Evolutionary conservation across 2,888 invertebrate genomes (phyloP).

Genomic region (Danaus chrysippus): DNA sequence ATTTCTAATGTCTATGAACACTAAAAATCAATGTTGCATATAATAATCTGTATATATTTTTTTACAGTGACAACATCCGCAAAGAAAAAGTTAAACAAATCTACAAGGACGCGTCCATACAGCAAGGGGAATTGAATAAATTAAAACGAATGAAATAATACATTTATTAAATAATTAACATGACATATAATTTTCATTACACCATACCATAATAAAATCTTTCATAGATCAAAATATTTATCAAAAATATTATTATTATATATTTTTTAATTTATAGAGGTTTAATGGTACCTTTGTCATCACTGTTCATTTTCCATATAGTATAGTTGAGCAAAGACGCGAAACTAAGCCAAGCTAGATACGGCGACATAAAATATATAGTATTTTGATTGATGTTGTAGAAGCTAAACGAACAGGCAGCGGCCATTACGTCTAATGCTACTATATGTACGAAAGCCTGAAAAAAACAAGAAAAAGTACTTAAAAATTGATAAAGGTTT

Average conservation of each 20-base stretch:
- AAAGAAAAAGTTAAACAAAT: slow-evolving; percentile 91
- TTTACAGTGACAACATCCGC: slow-evolving; percentile 87
- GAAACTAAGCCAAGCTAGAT: slow-evolving; percentile 85
- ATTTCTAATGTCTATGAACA: no score
- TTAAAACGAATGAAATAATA: slow-evolving; percentile 79
- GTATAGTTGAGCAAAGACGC: slow-evolving; percentile 84
- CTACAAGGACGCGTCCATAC: slow-evolving; percentile 87
- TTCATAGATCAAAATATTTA: no score
- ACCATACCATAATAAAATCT: neutral
- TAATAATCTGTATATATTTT: slow-evolving; percentile 29
- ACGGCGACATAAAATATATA: slow-evolving; percentile 85
- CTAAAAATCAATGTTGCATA: neutral
- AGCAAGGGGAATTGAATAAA: slow-evolving; percentile 91
- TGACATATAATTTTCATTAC: neutral
- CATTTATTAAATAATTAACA: neutral
- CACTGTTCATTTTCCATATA: slow-evolving; percentile 72
- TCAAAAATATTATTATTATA: no score
- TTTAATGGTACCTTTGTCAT: slow-evolving; percentile 7
- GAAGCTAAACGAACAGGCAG: slow-evolving; percentile 79
- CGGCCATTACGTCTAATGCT: slow-evolving; percentile 78
- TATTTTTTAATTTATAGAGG: neutral
- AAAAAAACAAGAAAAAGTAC: slow-evolving; percentile 33
- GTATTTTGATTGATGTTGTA: slow-evolving; percentile 82
- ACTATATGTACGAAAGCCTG: slow-evolving; percentile 82
- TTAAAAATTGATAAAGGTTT: neutral